Base-by-base conservation (phyloP, 2,888 invertebrate genomes). In the Thelaira solivaga region DNA sequence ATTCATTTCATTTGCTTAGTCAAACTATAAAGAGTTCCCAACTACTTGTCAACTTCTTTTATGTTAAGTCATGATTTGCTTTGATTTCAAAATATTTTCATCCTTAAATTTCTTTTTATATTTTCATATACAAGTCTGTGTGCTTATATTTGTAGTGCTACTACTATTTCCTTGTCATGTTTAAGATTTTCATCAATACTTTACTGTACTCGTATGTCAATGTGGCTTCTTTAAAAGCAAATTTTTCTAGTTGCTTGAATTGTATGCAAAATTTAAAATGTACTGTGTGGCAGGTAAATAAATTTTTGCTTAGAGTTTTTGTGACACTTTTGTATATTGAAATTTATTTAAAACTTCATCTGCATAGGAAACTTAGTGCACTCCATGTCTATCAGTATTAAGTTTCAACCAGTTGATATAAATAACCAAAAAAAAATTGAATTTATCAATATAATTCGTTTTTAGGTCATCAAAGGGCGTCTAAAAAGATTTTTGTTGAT, bases 141-240 rank as follows among this genome's bases (percentile, higher is more conserved):
- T n/a, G n/a, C n/a, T n/a, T 43, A 11, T 18, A 31, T 43, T 31
- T 41, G 20, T 29, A 53, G 20, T 65, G 51, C 39, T 41, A 31
- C 29, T 31, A 53, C 41, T 41, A 65, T 41, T 53, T 65, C 65
- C 65, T 53, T 65, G 65, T 65, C 51, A 53, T 65, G 39, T 41
- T 65, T 16, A 65, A 65, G 31, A 51, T 41, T 41, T 51, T 13
- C 65, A 65, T 65, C 65, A 65, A 65, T 53, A 51, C 49, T n/a
- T n/a, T n/a, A n/a, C n/a, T n/a, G n/a, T n/a, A n/a, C n/a, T n/a
- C n/a, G 51, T 39, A 64, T 64, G 39, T 26, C 41, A 51, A 41
- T 65, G 51, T 41, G 51, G 65, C 43, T 53, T 13, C 6, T 6
- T 39, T 13, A 26, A 26, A 26, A 26, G 26, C 26, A 26, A 26